Evolutionary conservation across 37 sponge, comb jelly and placozoan genomes (phyloP).

Genomic region (Petrosia ficiformis): DNA sequence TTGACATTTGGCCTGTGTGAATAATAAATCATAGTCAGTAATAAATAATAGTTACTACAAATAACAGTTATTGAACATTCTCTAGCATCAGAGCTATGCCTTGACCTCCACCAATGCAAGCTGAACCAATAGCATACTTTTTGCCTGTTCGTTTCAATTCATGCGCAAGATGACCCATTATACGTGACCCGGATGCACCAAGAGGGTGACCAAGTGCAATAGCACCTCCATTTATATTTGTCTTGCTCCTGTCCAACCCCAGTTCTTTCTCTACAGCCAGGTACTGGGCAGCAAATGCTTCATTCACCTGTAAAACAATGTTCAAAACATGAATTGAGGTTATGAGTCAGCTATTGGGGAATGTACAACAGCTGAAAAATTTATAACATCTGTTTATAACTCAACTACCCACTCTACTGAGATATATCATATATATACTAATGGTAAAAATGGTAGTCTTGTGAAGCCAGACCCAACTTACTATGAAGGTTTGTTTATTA

Average conservation of each 20-base stretch:
- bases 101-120: constrained; percentile 98
- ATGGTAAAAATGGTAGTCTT: too few species aligned
- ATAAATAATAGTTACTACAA: too few species aligned
- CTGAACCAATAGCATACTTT: constrained; percentile 86
- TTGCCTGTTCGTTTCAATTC: constrained; percentile 66
- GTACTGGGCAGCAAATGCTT: constrained; percentile 97
- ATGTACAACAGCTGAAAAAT: too few species aligned
- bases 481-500: too few species aligned
- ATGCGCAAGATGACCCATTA: constrained; percentile 88
- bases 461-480: too few species aligned
- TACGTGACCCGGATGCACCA: constrained; percentile 89
- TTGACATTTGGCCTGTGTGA: too few species aligned
- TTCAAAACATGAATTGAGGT: too few species aligned
- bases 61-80: constrained; percentile 18
- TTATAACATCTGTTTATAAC: too few species aligned
- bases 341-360: too few species aligned
- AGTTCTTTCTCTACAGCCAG: constrained; percentile 91
- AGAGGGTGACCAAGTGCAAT: constrained; percentile 98
- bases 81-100: constrained; percentile 95
- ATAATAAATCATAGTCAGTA: too few species aligned
- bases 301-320: constrained; percentile 81
- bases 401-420: too few species aligned
- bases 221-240: constrained; percentile 94
- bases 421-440: too few species aligned
- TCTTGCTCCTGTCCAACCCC: constrained; percentile 75